Evolutionary conservation across 2,888 invertebrate species (phyloP).

Genomic region (Deilephila porcellus): DNA sequence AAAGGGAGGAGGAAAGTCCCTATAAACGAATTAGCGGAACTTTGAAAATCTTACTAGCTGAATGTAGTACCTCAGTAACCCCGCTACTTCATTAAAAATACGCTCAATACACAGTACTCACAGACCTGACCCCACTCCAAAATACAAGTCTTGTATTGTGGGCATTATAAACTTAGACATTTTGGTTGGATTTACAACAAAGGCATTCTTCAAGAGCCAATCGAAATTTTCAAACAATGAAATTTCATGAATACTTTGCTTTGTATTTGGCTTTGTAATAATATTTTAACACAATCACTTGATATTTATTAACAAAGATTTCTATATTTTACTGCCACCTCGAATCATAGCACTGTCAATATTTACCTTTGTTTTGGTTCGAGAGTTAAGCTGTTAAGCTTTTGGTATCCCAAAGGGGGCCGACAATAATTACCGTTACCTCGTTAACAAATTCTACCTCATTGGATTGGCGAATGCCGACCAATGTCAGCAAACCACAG

Average conservation of each 20-base stretch:
- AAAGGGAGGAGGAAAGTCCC: no score
- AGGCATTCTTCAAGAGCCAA: neutral
- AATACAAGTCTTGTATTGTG: no score
- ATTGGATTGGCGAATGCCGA: neutral
- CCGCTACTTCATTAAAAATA: no score
- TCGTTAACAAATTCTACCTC: neutral
- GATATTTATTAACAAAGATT: neutral
- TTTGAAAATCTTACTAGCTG: no score
- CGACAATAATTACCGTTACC: neutral
- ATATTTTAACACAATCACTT: neutral
- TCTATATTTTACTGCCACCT: neutral
- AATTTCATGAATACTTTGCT: conserved; percentile 8
- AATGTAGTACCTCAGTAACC: no score
- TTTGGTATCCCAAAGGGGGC: neutral
- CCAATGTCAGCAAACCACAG: no score
- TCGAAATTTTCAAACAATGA: neutral
- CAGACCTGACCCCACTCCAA: no score
- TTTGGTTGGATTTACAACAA: neutral
- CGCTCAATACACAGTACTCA: no score
- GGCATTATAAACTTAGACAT: neutral
- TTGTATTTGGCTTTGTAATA: neutral
- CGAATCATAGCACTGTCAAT: neutral
- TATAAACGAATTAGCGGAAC: no score
- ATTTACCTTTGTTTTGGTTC: neutral
- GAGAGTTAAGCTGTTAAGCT: no score